Base-by-base conservation (phyloP, 2,113 vertebrate genomes). In the Megaceryle maxima region DNA sequence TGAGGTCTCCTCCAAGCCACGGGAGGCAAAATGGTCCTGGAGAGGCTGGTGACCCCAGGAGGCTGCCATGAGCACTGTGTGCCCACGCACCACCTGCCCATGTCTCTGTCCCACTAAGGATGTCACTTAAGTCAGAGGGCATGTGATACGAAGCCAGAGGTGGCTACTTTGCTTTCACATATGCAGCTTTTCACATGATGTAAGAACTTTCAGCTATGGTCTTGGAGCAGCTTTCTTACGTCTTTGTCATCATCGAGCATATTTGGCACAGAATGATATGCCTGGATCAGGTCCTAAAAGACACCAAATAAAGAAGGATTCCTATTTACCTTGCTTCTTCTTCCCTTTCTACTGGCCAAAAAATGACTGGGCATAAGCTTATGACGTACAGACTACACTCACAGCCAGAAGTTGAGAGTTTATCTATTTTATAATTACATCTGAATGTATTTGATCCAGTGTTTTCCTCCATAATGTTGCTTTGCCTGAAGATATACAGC, bases 21-120 rank as follows among this genome's bases (percentile, higher is more conserved):
- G 0, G 25, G 20, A 59, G 22, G 26, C 1, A n/a, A 41, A 72
- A 57, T 0, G 2, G 26, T 72, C 43, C 55, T 15, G 4, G 1
- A 62, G 39, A n/a, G 29, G 10, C 11, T 66, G 70, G 5, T 85
- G 66, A 20, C 66, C 5, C 3, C 19, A 55, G 43, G n/a, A 89
- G 16, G 66, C 44, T 78, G 31, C 33, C 37, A 50, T 2, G 3
- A 82, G 50, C 60, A 46, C 28, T 22, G 20, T 37, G 41, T 33
- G 76, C 18, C 50, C 41, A 63, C 46, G 17, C 8, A 16, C 16
- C 0, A 1, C 35, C 25, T 5, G 1, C 7, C 41, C 2, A 1
- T 39, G 35, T 53, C 48, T 67, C 66, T 59, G 46, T 29, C 31
- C 29, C 13, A 6, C 33, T 0, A 0, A 35, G 39, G 48, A 68